Conservation (phyloP, 2,888 invertebrate species). For the Halictus quadricinctus region DNA sequence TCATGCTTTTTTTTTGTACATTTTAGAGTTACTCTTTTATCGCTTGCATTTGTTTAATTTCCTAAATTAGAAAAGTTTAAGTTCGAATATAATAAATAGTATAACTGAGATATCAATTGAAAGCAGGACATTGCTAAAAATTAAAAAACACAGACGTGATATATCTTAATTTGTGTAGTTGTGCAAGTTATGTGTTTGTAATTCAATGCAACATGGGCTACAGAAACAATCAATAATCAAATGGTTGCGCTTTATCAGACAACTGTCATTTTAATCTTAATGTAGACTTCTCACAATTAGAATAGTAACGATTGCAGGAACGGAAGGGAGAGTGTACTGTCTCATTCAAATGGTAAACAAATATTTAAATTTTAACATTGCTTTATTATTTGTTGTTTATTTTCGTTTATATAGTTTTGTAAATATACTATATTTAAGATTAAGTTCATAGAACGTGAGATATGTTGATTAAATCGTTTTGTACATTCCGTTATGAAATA, state of each 20-base stretch:
- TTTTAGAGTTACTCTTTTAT: neutral
- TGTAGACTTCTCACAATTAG: slow-evolving; percentile 55
- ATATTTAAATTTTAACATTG: neutral
- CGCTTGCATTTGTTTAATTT: neutral
- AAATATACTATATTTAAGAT: neutral
- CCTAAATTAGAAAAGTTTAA: neutral
- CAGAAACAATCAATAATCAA: slow-evolving; percentile 51
- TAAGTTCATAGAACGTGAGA: neutral
- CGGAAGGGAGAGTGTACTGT: neutral
- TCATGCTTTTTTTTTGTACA: neutral
- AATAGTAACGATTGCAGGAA: slow-evolving; percentile 49
- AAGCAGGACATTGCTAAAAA: neutral
- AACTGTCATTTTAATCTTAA: slow-evolving; percentile 69
- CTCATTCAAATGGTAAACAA: neutral
- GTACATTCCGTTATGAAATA: neutral
- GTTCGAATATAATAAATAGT: neutral
- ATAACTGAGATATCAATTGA: neutral
- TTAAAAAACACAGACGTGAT: neutral
- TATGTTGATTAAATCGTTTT: neutral
- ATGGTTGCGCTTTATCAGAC: slow-evolving; percentile 62
- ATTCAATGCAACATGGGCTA: neutral
- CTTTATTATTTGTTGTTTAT: neutral
- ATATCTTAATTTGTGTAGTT: neutral
- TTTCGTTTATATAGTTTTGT: neutral
- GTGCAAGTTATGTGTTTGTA: too few relatives aligned